Evolutionary conservation across 2,113 vertebrate genomes (phyloP).

Genomic region (Poecile atricapillus): DNA sequence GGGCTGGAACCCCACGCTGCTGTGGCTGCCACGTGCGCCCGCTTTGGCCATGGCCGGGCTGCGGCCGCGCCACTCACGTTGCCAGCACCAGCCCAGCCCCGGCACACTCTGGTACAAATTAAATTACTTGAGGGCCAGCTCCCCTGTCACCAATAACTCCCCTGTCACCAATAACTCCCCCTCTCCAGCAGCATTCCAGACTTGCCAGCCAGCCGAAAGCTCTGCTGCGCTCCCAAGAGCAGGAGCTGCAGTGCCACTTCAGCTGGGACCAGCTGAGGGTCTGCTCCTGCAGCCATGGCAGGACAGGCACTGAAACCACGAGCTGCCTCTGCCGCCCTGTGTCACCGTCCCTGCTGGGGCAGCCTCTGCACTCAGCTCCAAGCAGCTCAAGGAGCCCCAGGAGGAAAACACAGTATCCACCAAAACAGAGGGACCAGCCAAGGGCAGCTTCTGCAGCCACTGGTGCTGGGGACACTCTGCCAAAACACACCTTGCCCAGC

Average conservation of each 20-base stretch:
- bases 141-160: neutral
- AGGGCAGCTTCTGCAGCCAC: neutral
- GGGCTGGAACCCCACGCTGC: neutral
- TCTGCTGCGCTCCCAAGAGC: neutral
- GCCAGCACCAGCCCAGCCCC: accelerated
- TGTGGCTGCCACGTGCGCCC: neutral
- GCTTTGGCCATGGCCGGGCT: neutral
- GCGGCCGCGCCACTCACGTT: neutral
- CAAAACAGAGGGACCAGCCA: neutral
- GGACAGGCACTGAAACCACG: neutral
- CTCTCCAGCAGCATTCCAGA: accelerated
- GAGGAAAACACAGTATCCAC: accelerated
- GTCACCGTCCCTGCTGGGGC: accelerated
- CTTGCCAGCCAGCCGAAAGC: neutral
- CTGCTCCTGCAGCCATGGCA: neutral
- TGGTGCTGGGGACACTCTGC: accelerated
- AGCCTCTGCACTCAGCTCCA: neutral
- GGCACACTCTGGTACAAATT: accelerated
- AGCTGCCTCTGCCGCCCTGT: neutral
- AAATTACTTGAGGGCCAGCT: neutral
- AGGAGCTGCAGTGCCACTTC: neutral
- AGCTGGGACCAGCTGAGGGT: neutral
- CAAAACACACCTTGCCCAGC: neutral
- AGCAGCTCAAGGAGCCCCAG: neutral
- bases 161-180: neutral